phyloP scores from a whole-genome alignment of 1,140 invertebrate genomes.

The Himalopsyche phryganea region DNA sequence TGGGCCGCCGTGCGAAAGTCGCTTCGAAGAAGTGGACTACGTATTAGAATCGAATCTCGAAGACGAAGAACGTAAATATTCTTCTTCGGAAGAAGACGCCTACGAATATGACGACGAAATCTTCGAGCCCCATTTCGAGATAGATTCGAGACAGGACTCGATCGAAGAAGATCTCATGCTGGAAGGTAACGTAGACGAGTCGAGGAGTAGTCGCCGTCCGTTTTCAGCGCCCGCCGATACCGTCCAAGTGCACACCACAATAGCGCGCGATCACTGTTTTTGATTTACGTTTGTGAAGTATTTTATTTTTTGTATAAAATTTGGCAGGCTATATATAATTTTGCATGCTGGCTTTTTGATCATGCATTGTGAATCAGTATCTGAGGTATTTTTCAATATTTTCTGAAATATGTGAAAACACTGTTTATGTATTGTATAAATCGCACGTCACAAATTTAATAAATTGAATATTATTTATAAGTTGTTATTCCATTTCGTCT shows the following conservation, averaged over 20 bases:
- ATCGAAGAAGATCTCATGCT: conserved; percentile 37
- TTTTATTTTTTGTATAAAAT: too few relatives aligned
- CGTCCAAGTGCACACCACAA: conserved; percentile 4
- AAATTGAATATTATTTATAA: too few relatives aligned
- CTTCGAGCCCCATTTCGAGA: conserved; percentile 10
- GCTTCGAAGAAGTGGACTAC: conserved; percentile 18
- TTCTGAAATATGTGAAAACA: too few relatives aligned
- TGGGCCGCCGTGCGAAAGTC: conserved; percentile 17
- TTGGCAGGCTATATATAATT: too few relatives aligned
- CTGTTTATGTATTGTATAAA: too few relatives aligned
- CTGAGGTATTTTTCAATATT: too few relatives aligned
- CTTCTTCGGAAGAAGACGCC: conserved; percentile 45
- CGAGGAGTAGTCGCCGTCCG: not conserved
- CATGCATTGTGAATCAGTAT: too few relatives aligned
- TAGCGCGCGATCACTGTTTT: too few relatives aligned
- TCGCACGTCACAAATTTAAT: too few relatives aligned
- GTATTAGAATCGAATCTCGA: conserved; percentile 13
- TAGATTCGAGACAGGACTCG: conserved; percentile 1
- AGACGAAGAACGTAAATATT: conserved; percentile 23
- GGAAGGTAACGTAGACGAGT: conserved; percentile 35
- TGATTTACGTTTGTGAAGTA: too few relatives aligned
- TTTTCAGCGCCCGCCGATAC: not conserved
- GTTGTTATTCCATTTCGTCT: too few relatives aligned
- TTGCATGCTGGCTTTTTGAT: too few relatives aligned
- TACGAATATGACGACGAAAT: conserved; percentile 57